Evolutionary conservation across 2,113 vertebrate species (phyloP), one percentile per base, ranked within the genome.

Genomic region (Cyphomyrus plagiostoma): DNA sequence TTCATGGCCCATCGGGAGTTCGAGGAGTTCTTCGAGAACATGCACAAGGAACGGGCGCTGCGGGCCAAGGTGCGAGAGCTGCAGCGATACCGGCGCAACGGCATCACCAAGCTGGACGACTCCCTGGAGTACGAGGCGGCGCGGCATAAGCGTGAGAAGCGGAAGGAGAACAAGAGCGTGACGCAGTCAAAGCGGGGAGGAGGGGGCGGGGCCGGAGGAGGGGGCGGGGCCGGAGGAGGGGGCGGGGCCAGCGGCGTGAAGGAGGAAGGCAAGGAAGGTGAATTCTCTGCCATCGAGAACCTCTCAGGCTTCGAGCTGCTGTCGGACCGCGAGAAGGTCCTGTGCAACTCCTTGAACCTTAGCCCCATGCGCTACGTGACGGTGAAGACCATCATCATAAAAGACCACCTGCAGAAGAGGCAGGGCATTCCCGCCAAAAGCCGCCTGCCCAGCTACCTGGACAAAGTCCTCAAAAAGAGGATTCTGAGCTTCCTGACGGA

Each of bases 321-420:
- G 90, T 99, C 98, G 0, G 98, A 99, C 92, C 93, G 98, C 3
- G 98, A 99, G 94, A 99, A 99, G 92, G 96, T 98, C 85, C 97
- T 99, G 49, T 99, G 98, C 91, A 97, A 96, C 94, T 99, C 97
- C 0, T 93, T 99, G 6, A 98, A 96, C 90, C 93, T 99, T 88
- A 98, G 97, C 91, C 98, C 98, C 0, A 97, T 97, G 0, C 98
- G 98, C 82, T 99, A 99, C 0, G 95, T 99, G 92, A 99, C 98
- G 1, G 98, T 98, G 84, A 99, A 99, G 94, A 99, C 98, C 35
- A 98, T 99, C 85, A 99, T 99, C 91, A 99, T 99, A 93, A 99
- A 98, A 82, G 98, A 99, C 91, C 97, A 99, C 93, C 95, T 99
- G 48, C 98, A 99, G 94, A 99, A 98, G 88, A 94, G 98, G 35